A percentile compares a stretch with the other conserved stretches of the same genome.
phyloP scores from a whole-genome alignment of 2,113 vertebrate species.

The Dicentrarchus labrax region DNA sequence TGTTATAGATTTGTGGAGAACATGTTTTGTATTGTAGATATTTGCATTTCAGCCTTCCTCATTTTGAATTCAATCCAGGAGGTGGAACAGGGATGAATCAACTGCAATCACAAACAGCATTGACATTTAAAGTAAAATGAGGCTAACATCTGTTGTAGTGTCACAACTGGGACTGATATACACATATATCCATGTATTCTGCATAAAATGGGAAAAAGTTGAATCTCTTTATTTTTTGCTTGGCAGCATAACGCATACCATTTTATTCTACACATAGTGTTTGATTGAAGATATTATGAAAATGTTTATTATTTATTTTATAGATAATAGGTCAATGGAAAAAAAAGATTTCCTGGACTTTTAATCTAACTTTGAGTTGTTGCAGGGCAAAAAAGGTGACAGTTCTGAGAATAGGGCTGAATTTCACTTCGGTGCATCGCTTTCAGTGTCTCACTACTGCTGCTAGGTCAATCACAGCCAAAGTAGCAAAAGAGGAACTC shows the following conservation, averaged over 20 bases:
- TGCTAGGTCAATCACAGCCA: no score
- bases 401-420: no score
- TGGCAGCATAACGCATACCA: no score
- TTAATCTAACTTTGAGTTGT: not conserved
- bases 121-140: slow-evolving; percentile 36
- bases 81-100: slow-evolving; percentile 16
- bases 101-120: slow-evolving; percentile 17
- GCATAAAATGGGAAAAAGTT: not conserved
- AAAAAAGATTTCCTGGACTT: no score
- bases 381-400: not conserved
- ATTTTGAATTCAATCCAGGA: slow-evolving; percentile 38
- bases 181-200: not conserved
- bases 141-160: not conserved
- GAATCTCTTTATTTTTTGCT: no score
- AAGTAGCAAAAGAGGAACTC: no score
- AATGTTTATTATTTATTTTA: no score
- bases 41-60: not conserved
- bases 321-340: not conserved
- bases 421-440: no score
- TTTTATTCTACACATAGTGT: no score
- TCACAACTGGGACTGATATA: not conserved
- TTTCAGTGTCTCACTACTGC: no score
- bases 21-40: slow-evolving; percentile 2
- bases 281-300: no score
- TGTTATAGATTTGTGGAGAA: not conserved